A percentile compares a stretch with the other conserved stretches of the same genome.
Conservation (phyloP, 2,797 vertebrate species). For the Fratercula arctica region DNA sequence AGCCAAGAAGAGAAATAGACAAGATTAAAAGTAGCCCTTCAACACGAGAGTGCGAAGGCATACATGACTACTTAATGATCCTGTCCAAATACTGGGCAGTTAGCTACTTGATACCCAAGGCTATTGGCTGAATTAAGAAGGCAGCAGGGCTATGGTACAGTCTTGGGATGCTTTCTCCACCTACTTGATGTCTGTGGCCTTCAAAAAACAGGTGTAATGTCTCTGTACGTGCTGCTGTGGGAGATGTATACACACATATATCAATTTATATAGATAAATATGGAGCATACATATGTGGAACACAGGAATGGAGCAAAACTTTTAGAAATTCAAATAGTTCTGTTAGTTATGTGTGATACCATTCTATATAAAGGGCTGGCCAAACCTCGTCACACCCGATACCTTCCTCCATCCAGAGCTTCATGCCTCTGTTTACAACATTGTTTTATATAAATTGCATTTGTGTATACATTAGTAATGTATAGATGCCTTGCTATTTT, state of each 20-base stretch:
- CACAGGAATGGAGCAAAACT: not conserved
- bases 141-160: not conserved
- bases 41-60: not conserved
- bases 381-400: not conserved
- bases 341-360: not conserved
- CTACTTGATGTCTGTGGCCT: not conserved
- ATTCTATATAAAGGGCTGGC: not conserved
- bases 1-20: not conserved
- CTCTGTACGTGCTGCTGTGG: not conserved
- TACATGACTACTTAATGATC: not conserved
- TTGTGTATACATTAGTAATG: not conserved
- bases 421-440: not conserved
- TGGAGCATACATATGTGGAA: not conserved
- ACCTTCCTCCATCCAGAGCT: not conserved
- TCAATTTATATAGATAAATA: not conserved
- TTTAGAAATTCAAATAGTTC: not conserved
- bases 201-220: not conserved
- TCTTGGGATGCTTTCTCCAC: not conserved
- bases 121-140: not conserved
- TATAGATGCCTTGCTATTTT: not conserved
- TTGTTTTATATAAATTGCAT: not conserved
- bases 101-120: not conserved
- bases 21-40: not conserved
- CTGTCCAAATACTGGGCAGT: not conserved
- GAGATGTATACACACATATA: not conserved